Evolutionary conservation across 2,113 vertebrate genomes (phyloP).

Genomic region (Ageneiosus marmoratus): DNA sequence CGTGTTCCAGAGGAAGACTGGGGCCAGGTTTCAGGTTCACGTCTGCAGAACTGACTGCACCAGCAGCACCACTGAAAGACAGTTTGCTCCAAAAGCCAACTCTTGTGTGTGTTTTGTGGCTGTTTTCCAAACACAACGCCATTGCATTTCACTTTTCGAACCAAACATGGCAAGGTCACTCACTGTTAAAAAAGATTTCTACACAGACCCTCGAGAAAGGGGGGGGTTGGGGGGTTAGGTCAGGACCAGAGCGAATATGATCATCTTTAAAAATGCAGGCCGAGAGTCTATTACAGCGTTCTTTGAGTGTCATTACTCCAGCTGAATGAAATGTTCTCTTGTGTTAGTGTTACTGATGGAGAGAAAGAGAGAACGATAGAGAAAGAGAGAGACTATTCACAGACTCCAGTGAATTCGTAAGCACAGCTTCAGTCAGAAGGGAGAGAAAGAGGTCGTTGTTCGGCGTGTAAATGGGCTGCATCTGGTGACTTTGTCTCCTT

Average conservation of each 20-base stretch:
- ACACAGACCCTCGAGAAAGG: background rate
- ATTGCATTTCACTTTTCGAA: background rate
- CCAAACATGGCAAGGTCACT: background rate
- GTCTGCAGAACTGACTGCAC: background rate
- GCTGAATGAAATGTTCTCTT: constrained; percentile 23
- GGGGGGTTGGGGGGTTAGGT: no score
- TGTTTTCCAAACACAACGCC: background rate
- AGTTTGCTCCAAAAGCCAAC: background rate
- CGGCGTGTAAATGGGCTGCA: constrained; percentile 1
- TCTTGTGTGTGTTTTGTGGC: background rate
- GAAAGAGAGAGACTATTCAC: constrained; percentile 11
- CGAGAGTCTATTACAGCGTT: background rate
- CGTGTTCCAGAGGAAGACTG: background rate
- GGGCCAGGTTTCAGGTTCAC: background rate
- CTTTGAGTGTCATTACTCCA: background rate
- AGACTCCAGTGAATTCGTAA: background rate
- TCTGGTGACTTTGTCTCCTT: constrained; percentile 24
- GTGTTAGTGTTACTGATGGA: background rate
- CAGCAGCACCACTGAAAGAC: background rate
- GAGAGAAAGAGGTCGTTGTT: constrained; percentile 35
- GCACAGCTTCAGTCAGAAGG: constrained; percentile 26
- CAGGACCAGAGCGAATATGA: background rate
- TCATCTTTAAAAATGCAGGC: background rate
- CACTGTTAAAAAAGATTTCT: background rate
- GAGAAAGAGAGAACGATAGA: background rate